Conservation (phyloP, 2,888 invertebrate species). For the Drepanosiphum platanoidis region DNA sequence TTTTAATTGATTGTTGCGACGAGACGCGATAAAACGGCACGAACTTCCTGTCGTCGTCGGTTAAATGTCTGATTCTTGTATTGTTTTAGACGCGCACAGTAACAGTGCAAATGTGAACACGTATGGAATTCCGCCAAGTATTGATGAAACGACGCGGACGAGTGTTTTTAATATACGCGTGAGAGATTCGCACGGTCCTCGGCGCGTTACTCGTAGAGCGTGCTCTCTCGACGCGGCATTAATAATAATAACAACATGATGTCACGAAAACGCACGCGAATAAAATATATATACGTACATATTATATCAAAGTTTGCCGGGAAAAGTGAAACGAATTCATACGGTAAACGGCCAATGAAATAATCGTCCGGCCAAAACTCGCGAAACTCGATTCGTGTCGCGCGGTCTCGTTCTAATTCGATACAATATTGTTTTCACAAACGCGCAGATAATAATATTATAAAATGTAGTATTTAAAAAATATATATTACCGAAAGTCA, state of each 20-base stretch:
- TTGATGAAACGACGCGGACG: neutral
- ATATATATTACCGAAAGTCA: too few species aligned
- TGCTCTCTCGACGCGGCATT: neutral
- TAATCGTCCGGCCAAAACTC: neutral
- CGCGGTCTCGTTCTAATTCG: too few species aligned
- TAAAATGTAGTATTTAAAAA: too few species aligned
- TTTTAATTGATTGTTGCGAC: neutral
- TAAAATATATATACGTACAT: too few species aligned
- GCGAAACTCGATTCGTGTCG: neutral
- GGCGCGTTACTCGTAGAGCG: neutral
- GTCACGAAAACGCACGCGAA: neutral
- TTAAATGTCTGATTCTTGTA: neutral
- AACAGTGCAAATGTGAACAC: too few species aligned
- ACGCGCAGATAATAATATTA: too few species aligned
- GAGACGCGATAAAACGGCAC: neutral
- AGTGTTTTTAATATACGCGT: conserved; percentile 50
- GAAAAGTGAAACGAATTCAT: neutral
- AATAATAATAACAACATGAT: neutral
- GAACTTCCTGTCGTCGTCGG: neutral
- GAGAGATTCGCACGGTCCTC: conserved; percentile 37
- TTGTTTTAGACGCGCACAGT: neutral
- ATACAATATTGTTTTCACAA: too few species aligned
- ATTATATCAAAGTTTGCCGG: neutral
- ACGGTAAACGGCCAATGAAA: neutral
- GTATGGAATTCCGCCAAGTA: neutral